phyloP scores from a whole-genome alignment of 2,797 vertebrate genomes.

The Megaceryle alcyon region DNA sequence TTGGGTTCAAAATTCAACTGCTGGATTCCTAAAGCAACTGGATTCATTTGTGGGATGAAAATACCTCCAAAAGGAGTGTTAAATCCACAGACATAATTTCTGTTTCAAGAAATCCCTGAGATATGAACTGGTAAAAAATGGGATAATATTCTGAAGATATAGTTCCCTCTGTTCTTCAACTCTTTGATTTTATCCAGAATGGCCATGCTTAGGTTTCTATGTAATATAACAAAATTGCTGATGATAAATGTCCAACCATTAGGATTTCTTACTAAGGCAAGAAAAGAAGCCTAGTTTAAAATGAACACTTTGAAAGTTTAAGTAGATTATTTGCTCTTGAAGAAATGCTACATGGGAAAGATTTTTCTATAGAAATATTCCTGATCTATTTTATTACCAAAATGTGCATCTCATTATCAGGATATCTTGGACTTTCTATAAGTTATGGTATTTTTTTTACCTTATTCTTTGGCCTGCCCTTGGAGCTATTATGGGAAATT shows the following conservation, averaged over 20 bases:
- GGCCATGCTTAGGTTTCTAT: neutral
- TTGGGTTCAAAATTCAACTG: neutral
- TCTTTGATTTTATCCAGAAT: neutral
- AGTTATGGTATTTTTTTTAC: neutral
- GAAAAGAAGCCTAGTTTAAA: neutral
- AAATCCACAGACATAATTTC: neutral
- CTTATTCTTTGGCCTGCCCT: neutral
- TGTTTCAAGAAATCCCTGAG: neutral
- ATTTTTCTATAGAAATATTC: neutral
- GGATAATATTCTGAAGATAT: neutral
- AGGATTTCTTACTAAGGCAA: neutral
- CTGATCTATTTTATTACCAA: neutral
- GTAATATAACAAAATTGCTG: neutral
- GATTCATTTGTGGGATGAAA: neutral
- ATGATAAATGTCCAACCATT: neutral
- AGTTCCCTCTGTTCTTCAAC: neutral
- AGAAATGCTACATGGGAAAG: neutral
- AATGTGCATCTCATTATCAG: neutral
- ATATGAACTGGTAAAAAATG: neutral
- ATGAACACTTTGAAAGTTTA: neutral
- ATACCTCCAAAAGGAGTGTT: neutral
- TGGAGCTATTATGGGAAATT: constrained; percentile 14
- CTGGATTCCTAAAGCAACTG: neutral
- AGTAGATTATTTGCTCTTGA: neutral
- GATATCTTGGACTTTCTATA: neutral